Evolutionary conservation across 1,140 invertebrate genomes (phyloP), one percentile per base, ranked within the genome.

Genomic region (Apis laboriosa): DNA sequence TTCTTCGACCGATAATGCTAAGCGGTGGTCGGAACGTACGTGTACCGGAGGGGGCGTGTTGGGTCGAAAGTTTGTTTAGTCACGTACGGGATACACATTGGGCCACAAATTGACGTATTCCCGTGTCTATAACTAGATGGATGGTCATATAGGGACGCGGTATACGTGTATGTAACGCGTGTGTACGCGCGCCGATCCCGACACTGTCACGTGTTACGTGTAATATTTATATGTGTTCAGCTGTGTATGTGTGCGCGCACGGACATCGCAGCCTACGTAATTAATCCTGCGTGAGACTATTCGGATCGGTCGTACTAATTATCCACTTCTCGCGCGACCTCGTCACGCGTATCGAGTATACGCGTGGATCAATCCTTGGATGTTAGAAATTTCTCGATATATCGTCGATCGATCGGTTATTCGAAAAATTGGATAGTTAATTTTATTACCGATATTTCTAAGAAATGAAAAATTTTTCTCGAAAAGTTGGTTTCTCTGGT

Each of bases 231-330:
- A 75, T 80, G 67, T 66, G 75, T 66, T 61, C 77, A 79, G 60
- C 64, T 61, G 79, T 78, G 68, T 67, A 67, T 72, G 80, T 73
- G 34, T 43, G 34, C 34, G 34, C 34, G 34, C 34, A 34, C 4
- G 83, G 73, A 84, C 81, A 77, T 68, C 73, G 76, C 56, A 84
- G 77, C 77, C 80, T 78, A 60, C 81, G 84, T 89, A 89, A 89
- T 89, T 89, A 89, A 89, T 89, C 86, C 84, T 75, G 86, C 80
- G 80, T 86, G 87, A 89, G 84, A 81, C 80, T 86, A 79, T 70
- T 77, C 71, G 71, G 84, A 86, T 78, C 80, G 63, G 28, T 58
- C 75, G 84, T 76, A 80, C 87, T 89, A 89, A 89, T 89, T 88
- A 88, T 83, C 86, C 87, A 80, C 86, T 88, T 88, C 81, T 85